Percentiles rank a stretch among this genome's conserved stretches.
Conservation (phyloP, 2,797 vertebrate genomes). For the Liasis olivaceus region DNA sequence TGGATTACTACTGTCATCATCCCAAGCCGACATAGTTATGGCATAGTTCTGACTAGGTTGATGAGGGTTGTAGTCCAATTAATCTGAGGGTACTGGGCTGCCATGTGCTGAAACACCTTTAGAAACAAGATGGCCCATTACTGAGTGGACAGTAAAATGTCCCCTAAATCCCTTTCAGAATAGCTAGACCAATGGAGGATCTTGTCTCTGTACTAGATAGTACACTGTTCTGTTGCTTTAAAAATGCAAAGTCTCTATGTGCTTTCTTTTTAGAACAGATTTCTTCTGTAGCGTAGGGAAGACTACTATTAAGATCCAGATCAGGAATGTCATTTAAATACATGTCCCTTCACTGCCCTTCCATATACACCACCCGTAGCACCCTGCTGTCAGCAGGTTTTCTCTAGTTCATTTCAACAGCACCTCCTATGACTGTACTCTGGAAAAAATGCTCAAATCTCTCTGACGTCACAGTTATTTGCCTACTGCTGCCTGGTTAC, state of each 20-base stretch:
- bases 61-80: not conserved
- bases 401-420: slow-evolving; percentile 67
- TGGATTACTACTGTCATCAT: not conserved
- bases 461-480: slow-evolving; percentile 78
- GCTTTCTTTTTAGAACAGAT: not conserved
- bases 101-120: not conserved
- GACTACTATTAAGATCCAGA: slow-evolving; percentile 48
- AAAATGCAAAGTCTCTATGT: not conserved
- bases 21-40: too few relatives aligned
- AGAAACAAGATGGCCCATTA: not conserved
- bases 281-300: slow-evolving; percentile 21
- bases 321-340: slow-evolving; percentile 53
- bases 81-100: not conserved
- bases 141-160: not conserved
- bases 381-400: slow-evolving; percentile 58
- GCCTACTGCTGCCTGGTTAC: slow-evolving; percentile 79
- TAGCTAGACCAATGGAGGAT: not conserved
- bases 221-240: slow-evolving; percentile 31
- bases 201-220: not conserved
- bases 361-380: slow-evolving; percentile 19
- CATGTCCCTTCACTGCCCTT: slow-evolving; percentile 34
- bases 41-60: not conserved
- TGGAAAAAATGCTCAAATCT: slow-evolving; percentile 82
- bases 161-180: not conserved
- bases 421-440: slow-evolving; percentile 71